Percentiles rank a stretch among this genome's conserved stretches.
Evolutionary conservation across 2,113 vertebrate genomes (phyloP).

Genomic region (Kobus ellipsiprymnus): DNA sequence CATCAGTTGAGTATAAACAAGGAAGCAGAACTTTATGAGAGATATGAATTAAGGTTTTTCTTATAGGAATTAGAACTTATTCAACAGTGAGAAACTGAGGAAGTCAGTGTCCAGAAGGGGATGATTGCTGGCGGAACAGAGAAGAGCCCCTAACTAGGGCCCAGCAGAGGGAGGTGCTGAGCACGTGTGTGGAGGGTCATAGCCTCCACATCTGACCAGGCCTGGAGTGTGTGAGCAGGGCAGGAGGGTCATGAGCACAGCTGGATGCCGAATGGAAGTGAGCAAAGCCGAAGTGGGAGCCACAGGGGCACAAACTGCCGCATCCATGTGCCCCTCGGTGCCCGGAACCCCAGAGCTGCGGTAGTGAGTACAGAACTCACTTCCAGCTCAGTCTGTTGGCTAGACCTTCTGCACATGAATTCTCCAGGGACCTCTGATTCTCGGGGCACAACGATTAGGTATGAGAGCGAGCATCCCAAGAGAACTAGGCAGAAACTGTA

Average conservation of each 20-base stretch:
- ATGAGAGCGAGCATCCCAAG: background rate
- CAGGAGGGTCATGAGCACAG: background rate
- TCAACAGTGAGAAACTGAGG: background rate
- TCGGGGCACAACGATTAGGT: background rate
- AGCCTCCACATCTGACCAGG: background rate
- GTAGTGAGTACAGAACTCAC: background rate
- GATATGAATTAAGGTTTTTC: background rate
- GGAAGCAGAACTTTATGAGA: background rate
- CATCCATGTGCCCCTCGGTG: background rate
- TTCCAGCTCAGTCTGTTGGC: background rate
- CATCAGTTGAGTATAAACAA: background rate
- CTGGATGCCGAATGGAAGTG: background rate
- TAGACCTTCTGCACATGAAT: background rate
- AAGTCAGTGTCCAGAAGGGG: background rate
- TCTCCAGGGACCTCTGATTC: background rate
- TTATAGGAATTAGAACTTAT: background rate
- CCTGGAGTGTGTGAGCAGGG: background rate
- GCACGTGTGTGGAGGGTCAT: background rate
- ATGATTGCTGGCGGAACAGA: background rate
- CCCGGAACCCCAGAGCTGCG: too few relatives aligned
- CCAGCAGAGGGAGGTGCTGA: background rate
- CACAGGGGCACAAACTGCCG: background rate
- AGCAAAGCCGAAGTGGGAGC: background rate
- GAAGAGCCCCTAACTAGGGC: background rate
- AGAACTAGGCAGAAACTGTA: background rate